Base-by-base conservation (phyloP, 1,140 invertebrate species). In the Drosophila malerkotliana region DNA sequence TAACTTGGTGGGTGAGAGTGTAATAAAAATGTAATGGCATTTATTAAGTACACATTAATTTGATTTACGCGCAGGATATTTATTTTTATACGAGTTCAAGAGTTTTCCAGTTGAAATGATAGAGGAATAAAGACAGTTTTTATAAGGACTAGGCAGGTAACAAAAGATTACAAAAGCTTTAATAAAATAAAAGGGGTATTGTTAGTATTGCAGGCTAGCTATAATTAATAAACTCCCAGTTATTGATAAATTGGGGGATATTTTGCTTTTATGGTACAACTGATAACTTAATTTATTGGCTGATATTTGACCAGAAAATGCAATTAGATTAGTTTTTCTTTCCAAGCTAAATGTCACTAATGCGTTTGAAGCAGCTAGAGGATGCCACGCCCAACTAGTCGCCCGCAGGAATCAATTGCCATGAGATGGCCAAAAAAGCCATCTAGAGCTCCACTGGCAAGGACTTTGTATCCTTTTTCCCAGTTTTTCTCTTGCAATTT, bases 21-120 rank as follows among this genome's bases (percentile, higher is more conserved):
- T 58, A 83, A 87, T 87, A 88, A 88, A 87, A 88, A 67, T 58
- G 57, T 83, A 88, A 87, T 88, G 68, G 58, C 60, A 83, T 69
- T 77, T 87, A 83, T 87, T 77, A 76, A 68, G 83, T 77, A 79
- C 72, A 64, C 83, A 87, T 87, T 88, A 71, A 88, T 77, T 81
- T 87, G 83, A 88, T 88, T 79, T 79, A 88, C 73, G 62, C 10
- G 21, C 37, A 59, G 12, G 30, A 37, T 58, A 79, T 83, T 83
- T 82, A 83, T 85, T 87, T 74, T 73, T 87, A 87, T 78, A 41
- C 5, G 74, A 87, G 39, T 88, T 75, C 47, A 39, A 45, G 59
- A 81, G 51, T 74, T 58, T 52, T 10, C 1, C 0, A 8, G 8
- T 21, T 12, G 26, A 2, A 48, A 32, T 15, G 32, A 18, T 54